Percentiles rank a stretch among this genome's conserved stretches.
Conservation (phyloP, 2,888 invertebrate species). For the Eulithis prunata region DNA sequence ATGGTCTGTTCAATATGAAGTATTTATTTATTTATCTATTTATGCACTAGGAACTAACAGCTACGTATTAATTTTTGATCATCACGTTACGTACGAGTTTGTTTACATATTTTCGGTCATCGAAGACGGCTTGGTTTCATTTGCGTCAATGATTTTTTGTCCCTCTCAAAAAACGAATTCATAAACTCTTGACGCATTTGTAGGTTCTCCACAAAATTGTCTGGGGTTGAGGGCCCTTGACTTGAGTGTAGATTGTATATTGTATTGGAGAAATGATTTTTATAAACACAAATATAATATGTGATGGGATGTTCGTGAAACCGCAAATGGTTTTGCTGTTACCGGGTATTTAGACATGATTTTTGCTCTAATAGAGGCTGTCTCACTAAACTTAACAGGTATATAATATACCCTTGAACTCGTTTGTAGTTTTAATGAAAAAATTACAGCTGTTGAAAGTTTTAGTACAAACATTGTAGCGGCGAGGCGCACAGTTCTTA, state of each 20-base stretch:
- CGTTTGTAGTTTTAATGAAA: too few relatives aligned
- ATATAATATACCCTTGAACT: too few relatives aligned
- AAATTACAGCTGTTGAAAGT: not conserved
- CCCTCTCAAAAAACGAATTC: not conserved
- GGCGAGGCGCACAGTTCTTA: too few relatives aligned
- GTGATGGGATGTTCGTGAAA: too few relatives aligned
- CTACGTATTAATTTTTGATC: constrained; percentile 15
- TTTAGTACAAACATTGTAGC: not conserved
- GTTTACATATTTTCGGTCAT: constrained; percentile 2
- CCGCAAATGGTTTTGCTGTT: too few relatives aligned
- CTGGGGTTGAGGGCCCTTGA: not conserved
- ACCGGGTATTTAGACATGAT: too few relatives aligned
- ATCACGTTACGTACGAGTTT: not conserved
- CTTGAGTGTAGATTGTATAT: too few relatives aligned
- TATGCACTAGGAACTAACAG: constrained; percentile 25
- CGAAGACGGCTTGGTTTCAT: not conserved
- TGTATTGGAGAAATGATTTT: too few relatives aligned
- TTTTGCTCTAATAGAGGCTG: too few relatives aligned
- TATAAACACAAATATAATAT: too few relatives aligned
- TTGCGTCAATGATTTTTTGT: constrained; percentile 15
- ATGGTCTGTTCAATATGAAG: not conserved
- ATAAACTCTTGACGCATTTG: too few relatives aligned
- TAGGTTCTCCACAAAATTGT: not conserved
- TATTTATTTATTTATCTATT: constrained; percentile 5
- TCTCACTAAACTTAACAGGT: too few relatives aligned